Evolutionary conservation across 2,797 vertebrate genomes (phyloP).

Genomic region (Eupleurogrammus muticus): DNA sequence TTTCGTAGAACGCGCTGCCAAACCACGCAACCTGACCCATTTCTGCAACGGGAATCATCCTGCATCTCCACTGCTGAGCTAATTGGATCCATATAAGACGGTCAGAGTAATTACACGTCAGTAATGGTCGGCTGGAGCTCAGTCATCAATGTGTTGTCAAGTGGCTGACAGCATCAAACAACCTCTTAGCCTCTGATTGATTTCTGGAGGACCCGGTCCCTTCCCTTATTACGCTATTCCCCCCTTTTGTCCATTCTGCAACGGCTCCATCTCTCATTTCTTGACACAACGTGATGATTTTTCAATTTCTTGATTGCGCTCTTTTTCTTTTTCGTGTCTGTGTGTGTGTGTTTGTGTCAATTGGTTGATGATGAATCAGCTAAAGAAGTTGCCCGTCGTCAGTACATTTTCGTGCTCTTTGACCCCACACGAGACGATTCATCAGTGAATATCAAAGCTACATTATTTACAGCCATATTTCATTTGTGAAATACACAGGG

Average conservation of each 20-base stretch:
- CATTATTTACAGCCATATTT: too few species aligned
- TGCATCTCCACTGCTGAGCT: slow-evolving; percentile 31
- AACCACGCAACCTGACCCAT: slow-evolving; percentile 23
- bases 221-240: slow-evolving; percentile 56
- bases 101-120: slow-evolving; percentile 69
- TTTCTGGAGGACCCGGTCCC: slow-evolving; percentile 48
- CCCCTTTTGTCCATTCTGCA: slow-evolving; percentile 37
- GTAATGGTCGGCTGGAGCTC: slow-evolving; percentile 61
- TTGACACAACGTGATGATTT: slow-evolving; percentile 57
- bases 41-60: slow-evolving; percentile 26
- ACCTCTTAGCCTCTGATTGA: slow-evolving; percentile 69
- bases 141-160: slow-evolving; percentile 58
- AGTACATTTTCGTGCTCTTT: neutral
- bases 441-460: too few species aligned
- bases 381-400: neutral
- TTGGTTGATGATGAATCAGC: slow-evolving; percentile 14
- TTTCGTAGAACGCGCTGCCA: slow-evolving; percentile 12
- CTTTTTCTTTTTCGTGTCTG: slow-evolving; percentile 33
- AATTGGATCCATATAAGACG: slow-evolving; percentile 65
- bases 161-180: slow-evolving; percentile 59
- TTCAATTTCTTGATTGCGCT: slow-evolving; percentile 49
- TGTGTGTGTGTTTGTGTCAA: slow-evolving; percentile 31
- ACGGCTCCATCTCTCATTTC: slow-evolving; percentile 35
- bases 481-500: too few species aligned
- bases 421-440: too few species aligned